A percentile compares a stretch with the other conserved stretches of the same genome.
These are phyloP conservation scores for Phylloscopus collybita DNA, from an alignment of 2,797 vertebrate species.

Conservation along the genomic window DNA sequence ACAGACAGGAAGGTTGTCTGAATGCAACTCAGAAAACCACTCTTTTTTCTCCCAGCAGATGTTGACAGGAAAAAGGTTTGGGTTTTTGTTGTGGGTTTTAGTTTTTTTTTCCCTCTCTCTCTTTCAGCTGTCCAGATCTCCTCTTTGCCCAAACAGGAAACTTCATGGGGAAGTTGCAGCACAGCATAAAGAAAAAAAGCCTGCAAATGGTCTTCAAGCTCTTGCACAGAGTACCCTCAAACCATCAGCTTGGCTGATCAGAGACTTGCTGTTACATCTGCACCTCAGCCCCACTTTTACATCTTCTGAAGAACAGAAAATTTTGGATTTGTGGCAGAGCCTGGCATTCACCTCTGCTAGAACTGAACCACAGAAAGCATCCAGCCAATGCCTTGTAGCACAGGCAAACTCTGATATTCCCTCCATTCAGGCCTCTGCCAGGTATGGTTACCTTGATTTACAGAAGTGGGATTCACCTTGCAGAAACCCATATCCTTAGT, in stretches of 20 bases:
- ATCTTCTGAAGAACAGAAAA: neutral
- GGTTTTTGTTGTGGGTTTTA: neutral
- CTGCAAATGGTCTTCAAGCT: neutral
- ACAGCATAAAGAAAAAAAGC: neutral
- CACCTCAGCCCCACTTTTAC: neutral
- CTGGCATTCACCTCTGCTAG: rapidly evolving
- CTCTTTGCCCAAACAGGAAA: conserved; percentile 43
- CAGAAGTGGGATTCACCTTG: neutral
- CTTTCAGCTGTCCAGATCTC: conserved; percentile 1
- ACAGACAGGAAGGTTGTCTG: neutral
- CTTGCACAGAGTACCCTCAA: neutral
- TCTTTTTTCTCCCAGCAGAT: neutral
- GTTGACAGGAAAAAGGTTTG: conserved; percentile 24
- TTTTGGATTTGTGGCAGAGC: neutral
- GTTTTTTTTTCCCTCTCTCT: neutral
- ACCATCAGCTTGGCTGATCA: neutral
- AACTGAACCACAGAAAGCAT: neutral
- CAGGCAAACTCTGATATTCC: rapidly evolving
- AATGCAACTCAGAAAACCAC: neutral
- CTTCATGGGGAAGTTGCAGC: neutral
- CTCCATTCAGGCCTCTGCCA: neutral
- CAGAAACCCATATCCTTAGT: neutral
- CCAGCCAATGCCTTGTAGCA: neutral
- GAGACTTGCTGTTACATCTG: neutral
- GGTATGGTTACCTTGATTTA: neutral